phyloP scores from a whole-genome alignment of 2,888 invertebrate species.

The Trisateles emortualis region DNA sequence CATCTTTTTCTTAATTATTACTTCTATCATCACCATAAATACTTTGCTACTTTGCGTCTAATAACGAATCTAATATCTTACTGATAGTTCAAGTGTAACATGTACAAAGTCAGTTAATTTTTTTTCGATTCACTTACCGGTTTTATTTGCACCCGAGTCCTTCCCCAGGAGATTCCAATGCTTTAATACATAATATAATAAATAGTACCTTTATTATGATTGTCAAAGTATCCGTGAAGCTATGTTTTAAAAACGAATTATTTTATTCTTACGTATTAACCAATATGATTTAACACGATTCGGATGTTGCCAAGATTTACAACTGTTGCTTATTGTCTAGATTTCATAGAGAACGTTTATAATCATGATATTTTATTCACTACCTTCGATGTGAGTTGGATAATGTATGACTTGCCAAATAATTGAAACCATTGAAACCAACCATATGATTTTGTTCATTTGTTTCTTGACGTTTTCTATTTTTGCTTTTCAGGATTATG shows the following conservation, averaged over 20 bases:
- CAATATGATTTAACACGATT: constrained; percentile 69
- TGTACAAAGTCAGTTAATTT: constrained; percentile 21
- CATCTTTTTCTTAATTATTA: constrained; percentile 12
- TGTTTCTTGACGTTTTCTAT: constrained; percentile 75
- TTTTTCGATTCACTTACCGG: constrained; percentile 49
- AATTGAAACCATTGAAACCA: constrained; percentile 64
- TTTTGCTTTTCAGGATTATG: constrained; percentile 64
- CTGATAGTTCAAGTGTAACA: constrained; percentile 16
- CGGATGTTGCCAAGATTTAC: constrained; percentile 62
- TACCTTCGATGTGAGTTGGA: constrained; percentile 68
- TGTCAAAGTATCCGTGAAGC: constrained; percentile 59
- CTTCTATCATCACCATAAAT: constrained; percentile 9
- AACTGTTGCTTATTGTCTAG: constrained; percentile 67
- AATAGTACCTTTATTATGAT: constrained; percentile 56
- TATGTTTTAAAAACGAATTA: constrained; percentile 47
- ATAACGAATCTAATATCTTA: background rate
- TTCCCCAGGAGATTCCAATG: constrained; percentile 41
- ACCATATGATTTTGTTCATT: constrained; percentile 84
- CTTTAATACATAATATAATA: constrained; percentile 70
- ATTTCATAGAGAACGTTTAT: constrained; percentile 62
- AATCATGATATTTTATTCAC: constrained; percentile 68
- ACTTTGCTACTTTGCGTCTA: constrained; percentile 33
- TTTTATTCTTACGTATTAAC: constrained; percentile 71
- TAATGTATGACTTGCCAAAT: constrained; percentile 80
- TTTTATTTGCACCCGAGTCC: constrained; percentile 38